A percentile compares a stretch with the other conserved stretches of the same genome.
Evolutionary conservation across 1,140 invertebrate species (phyloP).

Genomic region (Cataglyphis hispanica): DNA sequence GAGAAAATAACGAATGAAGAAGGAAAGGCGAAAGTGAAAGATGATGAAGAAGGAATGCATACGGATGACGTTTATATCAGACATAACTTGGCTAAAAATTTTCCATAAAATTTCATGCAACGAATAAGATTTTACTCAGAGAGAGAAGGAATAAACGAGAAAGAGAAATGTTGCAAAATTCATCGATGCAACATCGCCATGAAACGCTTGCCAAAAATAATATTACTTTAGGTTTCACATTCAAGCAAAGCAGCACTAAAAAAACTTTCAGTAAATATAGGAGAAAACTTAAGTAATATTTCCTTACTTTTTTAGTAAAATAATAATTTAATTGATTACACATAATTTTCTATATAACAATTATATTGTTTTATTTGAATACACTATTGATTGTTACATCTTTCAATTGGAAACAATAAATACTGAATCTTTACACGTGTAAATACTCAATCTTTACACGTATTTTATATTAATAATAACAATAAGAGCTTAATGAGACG

Average conservation of each 20-base stretch:
- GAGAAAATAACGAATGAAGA: not conserved
- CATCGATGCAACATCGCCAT: not conserved
- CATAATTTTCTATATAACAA: not conserved
- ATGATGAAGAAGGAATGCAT: not conserved
- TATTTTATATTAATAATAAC: not conserved
- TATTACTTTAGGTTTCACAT: not conserved
- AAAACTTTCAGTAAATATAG: not conserved
- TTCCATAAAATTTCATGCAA: conserved; percentile 25
- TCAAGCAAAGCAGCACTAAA: not conserved
- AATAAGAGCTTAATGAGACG: conserved; percentile 26
- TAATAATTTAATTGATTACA: not conserved
- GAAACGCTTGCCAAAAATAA: conserved; percentile 25
- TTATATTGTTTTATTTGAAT: not conserved
- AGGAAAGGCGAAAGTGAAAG: not conserved
- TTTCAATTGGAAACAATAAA: conserved; percentile 26
- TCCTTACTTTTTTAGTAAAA: not conserved
- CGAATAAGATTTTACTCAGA: conserved; percentile 8
- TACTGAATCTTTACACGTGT: not conserved
- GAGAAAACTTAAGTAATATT: conserved; percentile 4
- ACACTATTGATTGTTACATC: not conserved
- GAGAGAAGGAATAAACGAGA: not conserved
- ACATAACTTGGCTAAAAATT: not conserved
- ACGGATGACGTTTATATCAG: not conserved
- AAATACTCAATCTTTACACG: not conserved
- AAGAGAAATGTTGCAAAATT: not conserved